Percentiles rank a stretch among this genome's conserved stretches.
Evolutionary conservation across 2,888 invertebrate species (phyloP).

Genomic region (Augiades crinisus): DNA sequence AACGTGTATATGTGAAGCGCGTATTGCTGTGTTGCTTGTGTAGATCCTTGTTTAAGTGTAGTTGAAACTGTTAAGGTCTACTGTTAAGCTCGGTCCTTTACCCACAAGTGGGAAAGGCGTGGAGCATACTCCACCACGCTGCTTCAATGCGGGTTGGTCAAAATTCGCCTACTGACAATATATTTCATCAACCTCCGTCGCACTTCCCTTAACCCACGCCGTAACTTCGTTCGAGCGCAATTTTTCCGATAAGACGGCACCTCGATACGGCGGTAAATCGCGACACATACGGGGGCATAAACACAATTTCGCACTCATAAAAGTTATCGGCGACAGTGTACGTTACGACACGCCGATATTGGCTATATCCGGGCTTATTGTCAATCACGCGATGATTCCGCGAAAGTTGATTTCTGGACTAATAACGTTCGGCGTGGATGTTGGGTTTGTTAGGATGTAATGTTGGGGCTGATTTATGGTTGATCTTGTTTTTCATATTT

Average conservation of each 20-base stretch:
- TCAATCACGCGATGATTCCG: conserved; percentile 43
- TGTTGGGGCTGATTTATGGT: not conserved
- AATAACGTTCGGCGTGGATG: conserved; percentile 28
- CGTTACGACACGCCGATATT: conserved; percentile 28
- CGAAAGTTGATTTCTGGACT: conserved; percentile 31
- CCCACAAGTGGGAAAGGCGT: no score
- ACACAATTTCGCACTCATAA: conserved; percentile 79
- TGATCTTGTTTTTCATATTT: not conserved
- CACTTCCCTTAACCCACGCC: conserved; percentile 30
- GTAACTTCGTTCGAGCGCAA: conserved; percentile 65
- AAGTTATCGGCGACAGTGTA: conserved; percentile 63
- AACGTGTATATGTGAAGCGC: no score
- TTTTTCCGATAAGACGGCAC: conserved; percentile 68
- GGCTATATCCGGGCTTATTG: conserved; percentile 43
- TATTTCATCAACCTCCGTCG: no score
- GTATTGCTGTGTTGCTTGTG: no score
- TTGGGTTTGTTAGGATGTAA: not conserved
- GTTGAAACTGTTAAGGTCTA: no score
- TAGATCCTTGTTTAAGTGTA: no score
- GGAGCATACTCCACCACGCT: no score
- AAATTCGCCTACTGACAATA: no score
- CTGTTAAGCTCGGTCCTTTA: no score
- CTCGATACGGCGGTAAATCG: conserved; percentile 57
- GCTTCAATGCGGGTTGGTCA: no score
- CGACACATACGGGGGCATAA: conserved; percentile 64